These are phyloP conservation scores for Mellivora capensis DNA, from an alignment of 2,113 vertebrate genomes.

Conservation along the genomic window DNA sequence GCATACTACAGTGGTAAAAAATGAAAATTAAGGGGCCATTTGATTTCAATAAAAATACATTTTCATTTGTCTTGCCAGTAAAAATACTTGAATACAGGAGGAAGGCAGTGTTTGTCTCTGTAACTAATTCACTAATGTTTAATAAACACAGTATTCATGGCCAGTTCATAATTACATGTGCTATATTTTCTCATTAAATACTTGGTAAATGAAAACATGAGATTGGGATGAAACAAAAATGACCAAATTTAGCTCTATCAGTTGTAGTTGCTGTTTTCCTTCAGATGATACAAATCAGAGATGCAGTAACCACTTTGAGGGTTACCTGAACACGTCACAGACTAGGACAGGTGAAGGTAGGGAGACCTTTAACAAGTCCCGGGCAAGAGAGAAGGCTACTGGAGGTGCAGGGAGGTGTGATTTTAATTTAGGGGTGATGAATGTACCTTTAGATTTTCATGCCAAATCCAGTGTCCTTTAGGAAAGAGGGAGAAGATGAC, in stretches of 20 bases:
- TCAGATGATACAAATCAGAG: neutral
- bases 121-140: neutral
- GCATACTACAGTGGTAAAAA: neutral
- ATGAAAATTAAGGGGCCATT: neutral
- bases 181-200: neutral
- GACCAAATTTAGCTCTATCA: neutral
- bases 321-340: neutral
- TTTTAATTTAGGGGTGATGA: neutral
- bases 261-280: neutral
- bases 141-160: neutral
- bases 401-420: neutral
- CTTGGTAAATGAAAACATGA: neutral
- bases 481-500: neutral
- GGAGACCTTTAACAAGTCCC: neutral
- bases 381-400: neutral
- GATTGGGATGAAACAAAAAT: neutral
- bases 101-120: neutral
- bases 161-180: neutral
- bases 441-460: neutral
- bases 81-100: slow-evolving; percentile 15
- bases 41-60: slow-evolving; percentile 9
- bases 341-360: neutral
- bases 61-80: slow-evolving; percentile 8
- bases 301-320: neutral
- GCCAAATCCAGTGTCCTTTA: neutral